Percentiles rank a stretch among this genome's conserved stretches.
These are phyloP conservation scores for Neodon shergylaensis DNA, from an alignment of 2,113 vertebrate species.

Conservation along the genomic window DNA sequence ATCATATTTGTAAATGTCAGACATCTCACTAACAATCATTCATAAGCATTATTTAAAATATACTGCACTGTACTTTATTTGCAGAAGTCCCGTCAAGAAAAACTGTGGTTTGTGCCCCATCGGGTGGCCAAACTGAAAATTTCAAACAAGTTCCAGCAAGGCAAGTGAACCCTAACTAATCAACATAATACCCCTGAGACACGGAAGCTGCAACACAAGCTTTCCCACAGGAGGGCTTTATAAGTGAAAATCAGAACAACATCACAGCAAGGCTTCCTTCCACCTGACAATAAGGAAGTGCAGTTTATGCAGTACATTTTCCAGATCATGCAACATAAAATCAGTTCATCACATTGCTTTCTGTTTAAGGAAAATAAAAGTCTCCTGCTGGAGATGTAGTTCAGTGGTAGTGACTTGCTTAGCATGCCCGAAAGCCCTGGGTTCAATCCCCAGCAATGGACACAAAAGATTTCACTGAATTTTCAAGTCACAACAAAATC, in stretches of 20 bases:
- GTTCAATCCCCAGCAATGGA: not conserved
- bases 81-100: conserved; percentile 56
- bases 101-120: conserved; percentile 77
- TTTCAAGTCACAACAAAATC: conserved; percentile 56
- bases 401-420: no score
- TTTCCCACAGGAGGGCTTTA: conserved; percentile 60
- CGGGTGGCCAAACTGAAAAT: conserved; percentile 78
- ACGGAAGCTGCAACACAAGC: conserved; percentile 60
- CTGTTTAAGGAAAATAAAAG: conserved; percentile 34
- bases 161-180: conserved; percentile 72
- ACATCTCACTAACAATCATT: conserved; percentile 53
- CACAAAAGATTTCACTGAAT: conserved; percentile 27
- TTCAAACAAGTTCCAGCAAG: conserved; percentile 80
- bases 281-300: conserved; percentile 32
- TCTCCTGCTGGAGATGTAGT: not conserved
- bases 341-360: conserved; percentile 13
- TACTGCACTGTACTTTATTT: conserved; percentile 42
- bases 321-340: conserved; percentile 39
- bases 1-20: conserved; percentile 45
- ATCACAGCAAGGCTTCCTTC: conserved; percentile 35
- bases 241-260: conserved; percentile 63
- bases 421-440: not conserved
- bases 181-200: conserved; percentile 69
- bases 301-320: conserved; percentile 21
- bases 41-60: conserved; percentile 58